Conservation (phyloP, 2,797 vertebrate genomes). For the Eidolon dupreanum region DNA sequence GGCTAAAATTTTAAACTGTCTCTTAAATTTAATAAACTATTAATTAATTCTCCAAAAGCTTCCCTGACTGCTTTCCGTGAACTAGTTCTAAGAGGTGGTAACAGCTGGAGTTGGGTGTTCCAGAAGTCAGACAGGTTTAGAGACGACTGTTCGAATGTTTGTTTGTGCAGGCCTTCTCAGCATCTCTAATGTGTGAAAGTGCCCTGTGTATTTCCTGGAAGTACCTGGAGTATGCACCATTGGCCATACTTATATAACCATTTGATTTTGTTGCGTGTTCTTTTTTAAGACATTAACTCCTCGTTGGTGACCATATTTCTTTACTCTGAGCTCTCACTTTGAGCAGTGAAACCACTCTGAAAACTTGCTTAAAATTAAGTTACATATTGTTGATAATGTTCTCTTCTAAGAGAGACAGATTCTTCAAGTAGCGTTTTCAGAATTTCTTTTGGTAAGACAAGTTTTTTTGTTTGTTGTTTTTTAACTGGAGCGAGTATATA, state of each 20-base stretch:
- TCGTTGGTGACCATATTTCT: background rate
- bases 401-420: background rate
- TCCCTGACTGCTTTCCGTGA: background rate
- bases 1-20: background rate
- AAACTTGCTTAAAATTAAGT: constrained; percentile 30
- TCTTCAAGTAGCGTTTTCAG: constrained; percentile 33
- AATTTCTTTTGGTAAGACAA: background rate
- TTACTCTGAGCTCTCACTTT: background rate
- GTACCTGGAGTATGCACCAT: fast-evolving
- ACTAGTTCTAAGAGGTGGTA: background rate
- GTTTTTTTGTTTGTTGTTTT: constrained; percentile 12
- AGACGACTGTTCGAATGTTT: background rate
- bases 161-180: background rate
- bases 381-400: background rate
- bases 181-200: background rate
- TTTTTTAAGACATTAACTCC: background rate
- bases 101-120: background rate
- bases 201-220: background rate
- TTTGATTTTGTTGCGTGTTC: background rate
- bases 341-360: background rate
- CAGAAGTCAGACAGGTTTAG: background rate
- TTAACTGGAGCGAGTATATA: background rate
- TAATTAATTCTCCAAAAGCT: constrained; percentile 30
- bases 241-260: background rate
- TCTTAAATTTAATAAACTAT: constrained; percentile 2